phyloP scores from a whole-genome alignment of 2,113 vertebrate genomes.

The Sapajus apella region DNA sequence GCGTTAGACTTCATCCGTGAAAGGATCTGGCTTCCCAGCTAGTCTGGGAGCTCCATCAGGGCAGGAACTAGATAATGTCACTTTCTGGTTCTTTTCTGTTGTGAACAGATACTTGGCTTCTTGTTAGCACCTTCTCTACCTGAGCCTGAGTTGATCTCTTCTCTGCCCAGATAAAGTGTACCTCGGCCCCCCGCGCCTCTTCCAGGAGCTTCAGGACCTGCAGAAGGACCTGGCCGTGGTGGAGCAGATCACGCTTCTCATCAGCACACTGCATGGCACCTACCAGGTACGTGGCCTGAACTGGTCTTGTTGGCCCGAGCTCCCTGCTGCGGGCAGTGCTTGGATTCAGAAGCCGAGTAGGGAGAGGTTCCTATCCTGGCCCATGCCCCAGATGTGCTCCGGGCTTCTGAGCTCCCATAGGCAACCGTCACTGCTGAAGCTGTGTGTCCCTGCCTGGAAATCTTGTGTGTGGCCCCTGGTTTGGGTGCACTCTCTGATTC shows the following conservation, averaged over 20 bases:
- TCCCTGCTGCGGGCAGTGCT: background rate
- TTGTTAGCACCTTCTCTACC: background rate
- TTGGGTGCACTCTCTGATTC: background rate
- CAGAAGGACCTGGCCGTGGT: slow-evolving; percentile 95
- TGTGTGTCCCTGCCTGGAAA: background rate
- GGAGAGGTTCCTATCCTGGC: no score
- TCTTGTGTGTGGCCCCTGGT: background rate
- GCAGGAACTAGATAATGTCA: background rate
- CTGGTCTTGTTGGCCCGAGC: fast-evolving
- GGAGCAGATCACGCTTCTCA: slow-evolving; percentile 93
- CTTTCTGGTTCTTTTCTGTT: background rate
- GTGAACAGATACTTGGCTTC: background rate
- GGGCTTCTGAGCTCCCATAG: background rate
- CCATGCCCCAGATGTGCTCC: fast-evolving
- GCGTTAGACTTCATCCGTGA: background rate
- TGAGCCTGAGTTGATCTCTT: slow-evolving; percentile 7
- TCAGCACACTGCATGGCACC: slow-evolving; percentile 94
- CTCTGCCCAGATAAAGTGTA: slow-evolving; percentile 88
- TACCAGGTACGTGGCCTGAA: slow-evolving; percentile 89
- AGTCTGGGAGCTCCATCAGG: fast-evolving
- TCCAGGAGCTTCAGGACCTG: slow-evolving; percentile 96
- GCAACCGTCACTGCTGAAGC: fast-evolving
- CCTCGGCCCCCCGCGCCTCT: slow-evolving; percentile 94
- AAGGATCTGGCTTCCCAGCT: fast-evolving
- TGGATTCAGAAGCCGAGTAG: background rate